Conservation (phyloP, 2,888 invertebrate species). For the Augochlorella aurata region DNA sequence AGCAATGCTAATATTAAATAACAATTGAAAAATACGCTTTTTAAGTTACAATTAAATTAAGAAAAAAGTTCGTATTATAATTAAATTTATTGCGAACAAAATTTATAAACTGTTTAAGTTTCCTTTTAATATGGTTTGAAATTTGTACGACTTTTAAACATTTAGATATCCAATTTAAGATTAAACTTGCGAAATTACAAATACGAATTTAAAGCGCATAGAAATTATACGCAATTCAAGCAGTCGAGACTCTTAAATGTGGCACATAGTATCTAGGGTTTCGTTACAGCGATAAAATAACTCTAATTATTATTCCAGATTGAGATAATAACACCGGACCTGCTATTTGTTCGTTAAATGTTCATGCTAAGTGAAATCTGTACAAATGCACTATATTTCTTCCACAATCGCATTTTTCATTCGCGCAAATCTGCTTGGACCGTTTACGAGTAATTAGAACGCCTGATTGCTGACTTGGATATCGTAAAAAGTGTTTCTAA, state of each 20-base stretch:
- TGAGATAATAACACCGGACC: not conserved
- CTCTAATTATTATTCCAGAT: not conserved
- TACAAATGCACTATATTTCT: not conserved
- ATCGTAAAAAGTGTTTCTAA: not conserved
- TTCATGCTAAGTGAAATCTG: not conserved
- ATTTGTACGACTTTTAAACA: too few species aligned
- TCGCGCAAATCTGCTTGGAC: not conserved
- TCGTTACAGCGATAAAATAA: not conserved
- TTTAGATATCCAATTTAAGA: too few species aligned
- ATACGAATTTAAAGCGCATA: not conserved
- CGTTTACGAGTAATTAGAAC: conserved; percentile 1
- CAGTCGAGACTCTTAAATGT: not conserved
- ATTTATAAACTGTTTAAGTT: too few species aligned
- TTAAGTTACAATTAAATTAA: too few species aligned
- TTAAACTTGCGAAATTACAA: not conserved
- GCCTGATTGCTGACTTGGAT: not conserved
- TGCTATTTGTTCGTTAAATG: not conserved
- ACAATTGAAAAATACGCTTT: too few species aligned
- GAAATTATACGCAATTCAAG: not conserved
- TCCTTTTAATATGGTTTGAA: too few species aligned
- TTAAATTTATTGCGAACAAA: too few species aligned
- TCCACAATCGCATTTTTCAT: not conserved
- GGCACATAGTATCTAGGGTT: not conserved
- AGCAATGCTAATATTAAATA: too few species aligned
- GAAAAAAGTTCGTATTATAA: too few species aligned